Evolutionary conservation across 2,797 vertebrate genomes (phyloP), one percentile per base, ranked within the genome.

Genomic region (Neostethus bicornis): DNA sequence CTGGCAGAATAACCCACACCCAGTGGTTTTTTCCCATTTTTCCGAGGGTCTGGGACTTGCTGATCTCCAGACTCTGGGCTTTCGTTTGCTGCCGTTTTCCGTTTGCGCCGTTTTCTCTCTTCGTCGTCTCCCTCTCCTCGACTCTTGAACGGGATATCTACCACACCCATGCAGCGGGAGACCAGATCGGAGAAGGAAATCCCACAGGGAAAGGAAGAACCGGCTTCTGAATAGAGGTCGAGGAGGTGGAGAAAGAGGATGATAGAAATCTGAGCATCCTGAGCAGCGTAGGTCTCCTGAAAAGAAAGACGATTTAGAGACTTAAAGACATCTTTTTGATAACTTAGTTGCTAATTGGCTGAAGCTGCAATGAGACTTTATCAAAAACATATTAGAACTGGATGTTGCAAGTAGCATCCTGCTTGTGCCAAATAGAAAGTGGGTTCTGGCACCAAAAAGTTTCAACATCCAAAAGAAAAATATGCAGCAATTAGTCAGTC

Each of bases 1-100:
- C 97, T 94, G 75, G 94, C 92, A 2, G 95, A 97, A 61, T 97
- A 98, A 31, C 96, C 96, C 39, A 94, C 88, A 0, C 96, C 96
- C 34, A 97, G 86, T 2, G 95, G 93, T 71, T 98, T 99, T 78
- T 92, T 90, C 77, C 91, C 92, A 51, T 95, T 94, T 68, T 85
- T 94, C 28, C 94, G 92, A 4, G 94, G 94, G 86, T 98, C 96
- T 85, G 92, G 94, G 65, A 89, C 90, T 81, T 93, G 94, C 65
- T 92, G 92, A 85, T 86, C 92, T 82, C 90, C 90, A 73, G 89
- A 79, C 61, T 90, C 77, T 0, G 87, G 90, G 55, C 87, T 91
- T n/a, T 91, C 90, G 0, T 35, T 14, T 0, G 19, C 59, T 2
- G 78, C 68, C 2, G 82, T 70, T 45, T 87, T 94, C 38, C 91